These are phyloP conservation scores for Apamea epomidion DNA, from an alignment of 2,888 invertebrate genomes.

Conservation along the genomic window DNA sequence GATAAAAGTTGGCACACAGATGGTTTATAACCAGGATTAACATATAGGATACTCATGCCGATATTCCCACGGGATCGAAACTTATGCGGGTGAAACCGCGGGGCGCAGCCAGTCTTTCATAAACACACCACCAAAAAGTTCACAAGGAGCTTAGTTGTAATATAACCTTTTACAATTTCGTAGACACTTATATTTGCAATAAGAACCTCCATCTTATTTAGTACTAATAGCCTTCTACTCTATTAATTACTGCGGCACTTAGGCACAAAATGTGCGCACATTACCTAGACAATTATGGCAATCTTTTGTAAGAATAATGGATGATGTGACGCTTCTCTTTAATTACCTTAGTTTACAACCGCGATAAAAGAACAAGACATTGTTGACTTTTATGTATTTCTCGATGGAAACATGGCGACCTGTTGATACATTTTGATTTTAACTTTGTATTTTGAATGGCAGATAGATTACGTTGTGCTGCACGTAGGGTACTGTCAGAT, in stretches of 20 bases:
- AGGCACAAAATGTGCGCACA: conserved; percentile 25
- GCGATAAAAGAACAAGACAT: conserved; percentile 26
- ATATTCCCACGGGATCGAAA: no score
- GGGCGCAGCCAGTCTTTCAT: no score
- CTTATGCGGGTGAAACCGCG: no score
- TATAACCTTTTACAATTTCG: conserved; percentile 30
- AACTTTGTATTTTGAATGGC: conserved; percentile 3
- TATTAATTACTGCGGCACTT: conserved; percentile 49
- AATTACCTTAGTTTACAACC: conserved; percentile 28
- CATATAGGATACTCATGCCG: no score
- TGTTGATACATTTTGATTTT: conserved; percentile 30
- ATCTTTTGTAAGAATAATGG: conserved; percentile 40
- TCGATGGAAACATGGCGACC: conserved; percentile 2
- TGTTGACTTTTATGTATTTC: conserved; percentile 27
- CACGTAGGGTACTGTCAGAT: neutral
- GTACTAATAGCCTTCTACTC: conserved; percentile 13
- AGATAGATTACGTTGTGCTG: neutral
- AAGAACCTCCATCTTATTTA: conserved; percentile 26
- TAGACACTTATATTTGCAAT: conserved; percentile 5
- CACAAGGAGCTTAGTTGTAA: neutral
- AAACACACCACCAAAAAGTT: neutral
- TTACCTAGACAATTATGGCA: conserved; percentile 35
- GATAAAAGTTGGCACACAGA: no score
- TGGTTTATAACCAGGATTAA: no score
- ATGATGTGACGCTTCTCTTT: conserved; percentile 31